Percentiles rank a stretch among this genome's conserved stretches.
Conservation (phyloP, 2,113 vertebrate genomes). For the Hippocampus abdominalis region DNA sequence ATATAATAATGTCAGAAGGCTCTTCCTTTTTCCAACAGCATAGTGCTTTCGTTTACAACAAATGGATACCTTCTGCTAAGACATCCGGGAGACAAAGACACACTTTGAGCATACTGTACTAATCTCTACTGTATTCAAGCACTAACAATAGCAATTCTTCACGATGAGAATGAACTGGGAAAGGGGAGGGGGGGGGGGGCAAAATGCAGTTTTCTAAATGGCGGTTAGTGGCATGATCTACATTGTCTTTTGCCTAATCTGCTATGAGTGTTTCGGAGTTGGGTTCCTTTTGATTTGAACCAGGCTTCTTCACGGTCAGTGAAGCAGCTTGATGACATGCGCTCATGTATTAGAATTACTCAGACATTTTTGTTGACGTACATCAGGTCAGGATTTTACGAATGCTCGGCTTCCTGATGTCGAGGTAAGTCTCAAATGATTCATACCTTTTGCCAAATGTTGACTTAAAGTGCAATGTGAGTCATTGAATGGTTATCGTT, state of each 20-base stretch:
- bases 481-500: background rate
- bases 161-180: conserved; percentile 1
- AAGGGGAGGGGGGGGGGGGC: conserved; percentile 12
- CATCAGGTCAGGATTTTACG: background rate
- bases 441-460: background rate
- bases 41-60: conserved; percentile 83
- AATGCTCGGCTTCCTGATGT: background rate
- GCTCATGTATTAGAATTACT: background rate
- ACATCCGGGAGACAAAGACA: conserved; percentile 75
- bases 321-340: background rate
- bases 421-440: background rate
- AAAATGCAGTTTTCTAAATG: conserved; percentile 30
- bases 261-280: background rate
- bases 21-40: conserved; percentile 81
- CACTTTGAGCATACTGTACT: conserved; percentile 58
- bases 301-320: background rate
- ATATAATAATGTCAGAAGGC: conserved; percentile 79
- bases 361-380: conserved; percentile 1
- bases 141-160: conserved; percentile 58
- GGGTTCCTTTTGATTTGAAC: background rate
- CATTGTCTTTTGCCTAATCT: background rate
- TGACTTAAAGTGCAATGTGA: background rate
- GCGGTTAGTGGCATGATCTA: background rate
- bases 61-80: conserved; percentile 74
- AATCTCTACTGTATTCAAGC: conserved; percentile 73